A percentile compares a stretch with the other conserved stretches of the same genome.
Evolutionary conservation across 2,888 invertebrate species (phyloP).

Genomic region (Nesidiocoris tenuis): DNA sequence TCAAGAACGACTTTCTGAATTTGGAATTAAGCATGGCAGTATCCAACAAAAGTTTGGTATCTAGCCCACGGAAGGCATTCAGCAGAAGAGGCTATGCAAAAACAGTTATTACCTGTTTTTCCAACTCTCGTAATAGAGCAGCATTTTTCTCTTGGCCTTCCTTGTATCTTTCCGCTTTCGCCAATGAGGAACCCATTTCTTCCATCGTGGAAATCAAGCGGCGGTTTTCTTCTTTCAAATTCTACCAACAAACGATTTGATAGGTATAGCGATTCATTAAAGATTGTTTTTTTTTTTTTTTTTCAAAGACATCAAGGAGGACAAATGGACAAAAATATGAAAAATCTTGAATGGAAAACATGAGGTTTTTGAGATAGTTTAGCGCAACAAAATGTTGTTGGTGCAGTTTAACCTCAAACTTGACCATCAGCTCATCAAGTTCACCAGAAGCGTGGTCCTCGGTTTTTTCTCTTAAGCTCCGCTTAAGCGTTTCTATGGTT

Average conservation of each 20-base stretch:
- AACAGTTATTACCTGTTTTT: constrained; percentile 40
- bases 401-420: neutral
- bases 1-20: no score
- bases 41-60: no score
- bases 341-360: no score
- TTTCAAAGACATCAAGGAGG: no score
- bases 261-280: neutral
- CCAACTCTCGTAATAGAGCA: constrained; percentile 19
- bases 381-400: no score
- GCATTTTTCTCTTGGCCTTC: constrained; percentile 36
- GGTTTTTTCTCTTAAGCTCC: constrained; percentile 16
- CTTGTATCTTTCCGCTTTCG: constrained; percentile 20
- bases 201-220: neutral
- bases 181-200: constrained; percentile 13
- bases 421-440: neutral
- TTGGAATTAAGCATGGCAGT: no score
- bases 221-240: constrained; percentile 22
- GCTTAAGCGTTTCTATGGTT: constrained; percentile 7
- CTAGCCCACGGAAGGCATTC: no score
- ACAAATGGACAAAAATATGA: neutral
- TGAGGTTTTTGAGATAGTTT: no score
- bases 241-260: neutral
- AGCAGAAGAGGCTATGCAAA: no score
- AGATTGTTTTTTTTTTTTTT: neutral
- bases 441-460: no score